phyloP scores from a whole-genome alignment of 2,113 vertebrate species.

The Spheniscus mendiculus region DNA sequence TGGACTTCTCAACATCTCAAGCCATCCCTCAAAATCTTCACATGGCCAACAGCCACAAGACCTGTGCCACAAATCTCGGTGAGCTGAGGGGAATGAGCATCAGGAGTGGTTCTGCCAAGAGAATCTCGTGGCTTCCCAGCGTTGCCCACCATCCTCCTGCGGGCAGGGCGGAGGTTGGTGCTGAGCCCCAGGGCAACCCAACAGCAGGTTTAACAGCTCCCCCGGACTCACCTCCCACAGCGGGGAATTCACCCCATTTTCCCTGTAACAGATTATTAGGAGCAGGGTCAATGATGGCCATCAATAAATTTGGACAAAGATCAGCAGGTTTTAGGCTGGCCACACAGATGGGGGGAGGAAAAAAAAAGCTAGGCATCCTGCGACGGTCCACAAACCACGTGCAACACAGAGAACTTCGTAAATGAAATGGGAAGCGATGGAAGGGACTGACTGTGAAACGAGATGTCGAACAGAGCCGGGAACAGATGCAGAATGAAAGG shows the following conservation, averaged over 20 bases:
- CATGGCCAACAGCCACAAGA: accelerated
- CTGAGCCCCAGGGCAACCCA: not conserved
- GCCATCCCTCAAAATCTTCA: not conserved
- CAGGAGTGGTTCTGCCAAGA: not conserved
- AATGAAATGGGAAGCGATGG: not conserved
- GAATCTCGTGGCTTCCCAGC: not conserved
- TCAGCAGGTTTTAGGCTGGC: not conserved
- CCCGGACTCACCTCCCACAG: not conserved
- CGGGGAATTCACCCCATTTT: not conserved
- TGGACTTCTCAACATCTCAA: not conserved
- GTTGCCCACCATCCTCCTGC: not conserved
- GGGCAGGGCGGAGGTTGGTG: not conserved
- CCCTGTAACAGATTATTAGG: not conserved
- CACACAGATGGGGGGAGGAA: not conserved
- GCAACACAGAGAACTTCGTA: not conserved
- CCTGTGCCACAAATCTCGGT: not conserved
- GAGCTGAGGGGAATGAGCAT: not conserved
- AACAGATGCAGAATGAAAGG: not conserved
- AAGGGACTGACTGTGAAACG: not conserved
- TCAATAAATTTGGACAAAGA: not conserved
- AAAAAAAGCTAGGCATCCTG: not conserved
- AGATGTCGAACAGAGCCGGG: not conserved
- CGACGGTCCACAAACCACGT: accelerated
- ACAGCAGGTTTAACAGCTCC: not conserved
- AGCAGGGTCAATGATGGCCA: not conserved